phyloP scores from a whole-genome alignment of 2,888 invertebrate genomes.

The Perithous albicinctus region DNA sequence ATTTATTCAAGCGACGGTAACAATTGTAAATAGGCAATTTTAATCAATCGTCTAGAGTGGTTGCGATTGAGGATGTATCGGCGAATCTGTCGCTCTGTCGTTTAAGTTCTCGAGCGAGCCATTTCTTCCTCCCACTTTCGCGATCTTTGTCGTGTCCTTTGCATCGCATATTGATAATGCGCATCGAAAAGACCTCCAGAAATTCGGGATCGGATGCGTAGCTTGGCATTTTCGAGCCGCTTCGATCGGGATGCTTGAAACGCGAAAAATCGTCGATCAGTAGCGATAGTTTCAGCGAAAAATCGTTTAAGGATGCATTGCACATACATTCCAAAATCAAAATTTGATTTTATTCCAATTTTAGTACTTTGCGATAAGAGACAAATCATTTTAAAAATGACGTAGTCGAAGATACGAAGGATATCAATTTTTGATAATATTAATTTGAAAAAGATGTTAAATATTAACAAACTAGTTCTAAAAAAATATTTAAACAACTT shows the following conservation, averaged over 20 bases:
- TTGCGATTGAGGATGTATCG: constrained; percentile 72
- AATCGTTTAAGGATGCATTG: not conserved
- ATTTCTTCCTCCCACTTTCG: constrained; percentile 74
- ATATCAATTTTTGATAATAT: too few relatives aligned
- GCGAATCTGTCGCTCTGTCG: constrained; percentile 66
- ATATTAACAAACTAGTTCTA: too few relatives aligned
- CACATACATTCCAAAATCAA: too few relatives aligned
- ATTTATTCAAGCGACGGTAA: not conserved
- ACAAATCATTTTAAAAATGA: too few relatives aligned
- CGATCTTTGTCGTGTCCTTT: constrained; percentile 67
- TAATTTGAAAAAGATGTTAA: too few relatives aligned
- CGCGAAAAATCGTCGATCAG: not conserved
- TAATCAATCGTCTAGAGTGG: constrained; percentile 50
- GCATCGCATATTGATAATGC: constrained; percentile 49
- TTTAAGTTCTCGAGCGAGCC: constrained; percentile 76
- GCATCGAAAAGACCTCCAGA: constrained; percentile 67
- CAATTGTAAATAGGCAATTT: not conserved
- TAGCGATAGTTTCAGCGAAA: not conserved
- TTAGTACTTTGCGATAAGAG: too few relatives aligned
- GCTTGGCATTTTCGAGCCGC: constrained; percentile 70
- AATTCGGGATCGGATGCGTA: constrained; percentile 69
- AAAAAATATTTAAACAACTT: too few relatives aligned
- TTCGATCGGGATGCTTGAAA: constrained; percentile 55
- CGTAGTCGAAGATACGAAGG: too few relatives aligned
- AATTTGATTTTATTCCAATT: too few relatives aligned